A percentile compares a stretch with the other conserved stretches of the same genome.
Evolutionary conservation across 1,140 invertebrate species (phyloP).

Genomic region (Olivierus martensii): DNA sequence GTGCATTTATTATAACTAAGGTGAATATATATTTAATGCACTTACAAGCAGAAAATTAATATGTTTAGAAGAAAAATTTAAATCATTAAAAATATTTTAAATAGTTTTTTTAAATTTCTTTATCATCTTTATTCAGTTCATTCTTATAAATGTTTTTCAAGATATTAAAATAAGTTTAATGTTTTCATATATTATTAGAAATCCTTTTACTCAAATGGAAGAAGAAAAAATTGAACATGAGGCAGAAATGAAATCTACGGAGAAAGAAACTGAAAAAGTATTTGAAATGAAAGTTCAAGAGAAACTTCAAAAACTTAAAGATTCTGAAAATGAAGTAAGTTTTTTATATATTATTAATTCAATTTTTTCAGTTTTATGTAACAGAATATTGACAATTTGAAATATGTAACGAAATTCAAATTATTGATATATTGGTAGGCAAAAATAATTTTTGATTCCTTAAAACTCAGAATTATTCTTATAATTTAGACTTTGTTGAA

Average conservation of each 20-base stretch:
- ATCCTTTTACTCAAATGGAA: slow-evolving; percentile 92
- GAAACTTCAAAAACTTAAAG: slow-evolving; percentile 82
- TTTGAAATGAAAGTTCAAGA: slow-evolving; percentile 80
- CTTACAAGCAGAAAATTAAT: too few species aligned
- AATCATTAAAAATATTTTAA: too few species aligned
- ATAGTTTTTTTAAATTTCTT: too few species aligned
- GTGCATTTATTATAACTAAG: too few species aligned
- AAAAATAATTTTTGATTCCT: too few species aligned
- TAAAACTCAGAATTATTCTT: too few species aligned
- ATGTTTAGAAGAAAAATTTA: too few species aligned
- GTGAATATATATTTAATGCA: too few species aligned
- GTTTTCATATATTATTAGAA: slow-evolving; percentile 43
- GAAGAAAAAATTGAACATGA: slow-evolving; percentile 93
- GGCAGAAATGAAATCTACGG: slow-evolving; percentile 90
- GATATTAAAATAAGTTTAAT: too few species aligned
- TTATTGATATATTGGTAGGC: neutral
- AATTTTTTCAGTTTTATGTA: neutral
- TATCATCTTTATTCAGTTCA: too few species aligned
- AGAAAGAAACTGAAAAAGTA: slow-evolving; percentile 89
- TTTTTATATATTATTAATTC: slow-evolving; percentile 6
- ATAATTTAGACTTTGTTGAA: too few species aligned
- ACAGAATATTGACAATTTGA: neutral
- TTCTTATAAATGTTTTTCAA: too few species aligned
- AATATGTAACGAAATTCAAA: neutral
- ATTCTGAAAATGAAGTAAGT: slow-evolving; percentile 73